Conservation (phyloP, 2,888 invertebrate species). For the Polyommatus icarus region DNA sequence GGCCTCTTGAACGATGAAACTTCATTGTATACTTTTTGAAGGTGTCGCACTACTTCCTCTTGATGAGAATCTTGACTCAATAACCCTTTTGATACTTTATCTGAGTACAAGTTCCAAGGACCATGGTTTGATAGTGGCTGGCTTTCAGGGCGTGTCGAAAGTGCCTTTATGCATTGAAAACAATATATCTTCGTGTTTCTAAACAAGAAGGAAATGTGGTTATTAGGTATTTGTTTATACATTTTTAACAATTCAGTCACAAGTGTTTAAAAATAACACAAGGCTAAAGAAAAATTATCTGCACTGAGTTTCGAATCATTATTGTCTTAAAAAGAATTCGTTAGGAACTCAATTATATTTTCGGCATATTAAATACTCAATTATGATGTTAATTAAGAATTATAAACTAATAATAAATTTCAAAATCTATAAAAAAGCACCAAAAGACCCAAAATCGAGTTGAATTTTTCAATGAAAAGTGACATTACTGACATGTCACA, state of each 20-base stretch:
- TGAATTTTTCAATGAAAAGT: neutral
- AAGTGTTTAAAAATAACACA: conserved; percentile 34
- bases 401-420: neutral
- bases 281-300: conserved; percentile 27
- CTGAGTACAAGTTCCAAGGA: conserved; percentile 78
- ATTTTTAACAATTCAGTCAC: conserved; percentile 46
- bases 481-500: conserved; percentile 1
- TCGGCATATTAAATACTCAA: neutral
- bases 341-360: neutral
- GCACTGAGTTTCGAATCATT: conserved; percentile 14
- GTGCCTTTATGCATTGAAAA: conserved; percentile 57
- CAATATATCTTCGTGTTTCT: conserved; percentile 59
- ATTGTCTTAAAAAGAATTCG: neutral
- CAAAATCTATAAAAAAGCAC: neutral
- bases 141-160: conserved; percentile 58
- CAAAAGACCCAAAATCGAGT: neutral
- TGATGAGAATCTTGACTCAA: conserved; percentile 87
- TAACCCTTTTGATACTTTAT: conserved; percentile 81
- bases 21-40: conserved; percentile 85
- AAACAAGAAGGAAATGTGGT: conserved; percentile 52
- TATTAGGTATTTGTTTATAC: conserved; percentile 54
- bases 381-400: neutral
- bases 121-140: conserved; percentile 50
- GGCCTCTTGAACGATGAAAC: conserved; percentile 80
- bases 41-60: conserved; percentile 82